phyloP scores from a whole-genome alignment of 2,888 invertebrate species.

The Ceriagrion tenellum region DNA sequence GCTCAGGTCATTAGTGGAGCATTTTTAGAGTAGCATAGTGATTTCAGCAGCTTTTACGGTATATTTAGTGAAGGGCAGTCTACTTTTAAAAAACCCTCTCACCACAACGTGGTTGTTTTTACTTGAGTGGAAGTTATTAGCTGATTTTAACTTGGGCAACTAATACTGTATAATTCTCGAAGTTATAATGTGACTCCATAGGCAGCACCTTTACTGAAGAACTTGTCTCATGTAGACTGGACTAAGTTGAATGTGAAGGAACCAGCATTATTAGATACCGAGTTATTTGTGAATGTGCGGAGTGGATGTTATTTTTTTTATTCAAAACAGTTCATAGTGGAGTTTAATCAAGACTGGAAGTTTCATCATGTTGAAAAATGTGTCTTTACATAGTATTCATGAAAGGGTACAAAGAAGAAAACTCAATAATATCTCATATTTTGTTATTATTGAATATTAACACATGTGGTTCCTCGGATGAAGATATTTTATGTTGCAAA shows the following conservation, averaged over 20 bases:
- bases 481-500: not conserved
- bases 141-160: conserved; percentile 42
- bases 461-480: conserved; percentile 6
- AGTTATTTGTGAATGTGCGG: conserved; percentile 49
- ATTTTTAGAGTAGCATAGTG: conserved; percentile 28
- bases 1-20: conserved; percentile 37
- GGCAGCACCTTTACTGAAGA: conserved; percentile 16
- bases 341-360: conserved; percentile 27
- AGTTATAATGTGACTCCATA: not conserved
- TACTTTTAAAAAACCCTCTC: conserved; percentile 11
- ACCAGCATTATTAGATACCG: not conserved
- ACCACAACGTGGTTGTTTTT: conserved; percentile 12
- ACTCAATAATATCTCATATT: conserved; percentile 41
- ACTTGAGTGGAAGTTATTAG: conserved; percentile 15
- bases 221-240: not conserved
- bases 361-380: conserved; percentile 24
- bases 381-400: conserved; percentile 33
- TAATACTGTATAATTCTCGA: not conserved
- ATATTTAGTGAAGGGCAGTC: conserved; percentile 27
- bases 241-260: conserved; percentile 5
- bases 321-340: not conserved
- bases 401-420: conserved; percentile 25
- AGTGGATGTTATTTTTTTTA: conserved; percentile 10
- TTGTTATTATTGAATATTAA: conserved; percentile 49
- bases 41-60: not conserved